Conservation (phyloP, 2,113 vertebrate species). For the Tyto alba region DNA sequence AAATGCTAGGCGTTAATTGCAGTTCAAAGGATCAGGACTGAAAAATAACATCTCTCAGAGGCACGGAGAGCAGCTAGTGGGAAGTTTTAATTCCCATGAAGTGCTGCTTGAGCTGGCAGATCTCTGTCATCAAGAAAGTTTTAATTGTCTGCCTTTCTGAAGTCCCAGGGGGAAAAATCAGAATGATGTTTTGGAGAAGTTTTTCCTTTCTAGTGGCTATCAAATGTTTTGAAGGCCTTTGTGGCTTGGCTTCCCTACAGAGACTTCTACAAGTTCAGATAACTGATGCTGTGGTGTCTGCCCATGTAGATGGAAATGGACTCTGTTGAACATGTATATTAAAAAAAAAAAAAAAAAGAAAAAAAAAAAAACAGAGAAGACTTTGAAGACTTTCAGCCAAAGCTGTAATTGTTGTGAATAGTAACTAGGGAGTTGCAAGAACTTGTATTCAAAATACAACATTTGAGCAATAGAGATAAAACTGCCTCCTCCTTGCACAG, state of each 20-base stretch:
- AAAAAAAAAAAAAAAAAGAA: not conserved
- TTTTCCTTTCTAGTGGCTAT: not conserved
- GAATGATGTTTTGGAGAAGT: not conserved
- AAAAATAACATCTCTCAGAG: not conserved
- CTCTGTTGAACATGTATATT: not conserved
- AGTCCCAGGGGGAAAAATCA: not conserved
- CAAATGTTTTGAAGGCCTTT: not conserved
- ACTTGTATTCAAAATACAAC: not conserved
- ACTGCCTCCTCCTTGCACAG: not conserved
- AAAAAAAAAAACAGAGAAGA: too few species aligned
- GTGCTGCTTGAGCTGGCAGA: not conserved
- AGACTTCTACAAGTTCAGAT: not conserved
- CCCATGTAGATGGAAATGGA: not conserved
- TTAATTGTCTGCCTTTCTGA: not conserved
- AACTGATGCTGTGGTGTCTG: not conserved
- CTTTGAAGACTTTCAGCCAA: not conserved
- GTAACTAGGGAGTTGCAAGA: not conserved
- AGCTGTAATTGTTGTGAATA: not conserved
- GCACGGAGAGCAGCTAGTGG: not conserved
- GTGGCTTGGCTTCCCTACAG: not conserved
- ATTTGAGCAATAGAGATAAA: not conserved
- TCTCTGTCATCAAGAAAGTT: not conserved
- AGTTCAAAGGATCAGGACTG: not conserved
- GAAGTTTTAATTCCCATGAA: not conserved
- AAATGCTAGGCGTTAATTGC: not conserved